phyloP scores from a whole-genome alignment of 2,888 invertebrate species.

The Oscheius myriophilus region DNA sequence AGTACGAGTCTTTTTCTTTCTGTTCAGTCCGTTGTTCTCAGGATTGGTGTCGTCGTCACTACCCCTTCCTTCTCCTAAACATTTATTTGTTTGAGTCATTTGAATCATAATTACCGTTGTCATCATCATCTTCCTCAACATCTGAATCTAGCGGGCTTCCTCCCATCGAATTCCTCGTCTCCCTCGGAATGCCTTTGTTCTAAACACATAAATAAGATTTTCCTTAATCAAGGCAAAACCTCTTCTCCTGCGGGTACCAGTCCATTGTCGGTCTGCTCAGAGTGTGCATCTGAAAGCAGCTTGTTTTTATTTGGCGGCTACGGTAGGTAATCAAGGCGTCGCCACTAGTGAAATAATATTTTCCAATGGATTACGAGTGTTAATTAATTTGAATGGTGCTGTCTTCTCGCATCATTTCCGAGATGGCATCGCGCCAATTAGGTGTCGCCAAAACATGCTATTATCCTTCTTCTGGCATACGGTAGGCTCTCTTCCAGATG shows the following conservation, averaged over 20 bases:
- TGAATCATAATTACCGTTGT: background rate
- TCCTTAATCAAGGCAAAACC: no score
- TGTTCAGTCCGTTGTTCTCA: slow-evolving; percentile 33
- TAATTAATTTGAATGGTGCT: slow-evolving; percentile 26
- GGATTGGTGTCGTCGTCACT: slow-evolving; percentile 52
- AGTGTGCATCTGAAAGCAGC: slow-evolving; percentile 20
- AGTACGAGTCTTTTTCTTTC: slow-evolving; percentile 69
- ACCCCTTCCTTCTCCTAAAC: slow-evolving; percentile 36
- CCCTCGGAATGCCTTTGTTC: slow-evolving; percentile 7
- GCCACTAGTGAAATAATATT: slow-evolving; percentile 19
- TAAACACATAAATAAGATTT: slow-evolving; percentile 1
- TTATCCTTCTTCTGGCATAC: slow-evolving; percentile 17
- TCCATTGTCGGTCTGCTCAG: slow-evolving; percentile 3
- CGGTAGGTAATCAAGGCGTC: slow-evolving; percentile 16
- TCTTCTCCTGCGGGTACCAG: background rate
- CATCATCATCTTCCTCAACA: slow-evolving; percentile 48
- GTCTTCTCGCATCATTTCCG: slow-evolving; percentile 27
- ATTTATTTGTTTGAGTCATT: no score
- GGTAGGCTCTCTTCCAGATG: slow-evolving; percentile 14
- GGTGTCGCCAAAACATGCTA: slow-evolving; percentile 27
- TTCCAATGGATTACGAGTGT: slow-evolving; percentile 23
- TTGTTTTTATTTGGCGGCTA: slow-evolving; percentile 5
- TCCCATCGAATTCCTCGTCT: slow-evolving; percentile 39
- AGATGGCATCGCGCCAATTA: slow-evolving; percentile 27
- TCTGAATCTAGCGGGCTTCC: slow-evolving; percentile 56